Conservation (phyloP, 92 coral and sea anemone species). For the Palythoa caribaeorum region DNA sequence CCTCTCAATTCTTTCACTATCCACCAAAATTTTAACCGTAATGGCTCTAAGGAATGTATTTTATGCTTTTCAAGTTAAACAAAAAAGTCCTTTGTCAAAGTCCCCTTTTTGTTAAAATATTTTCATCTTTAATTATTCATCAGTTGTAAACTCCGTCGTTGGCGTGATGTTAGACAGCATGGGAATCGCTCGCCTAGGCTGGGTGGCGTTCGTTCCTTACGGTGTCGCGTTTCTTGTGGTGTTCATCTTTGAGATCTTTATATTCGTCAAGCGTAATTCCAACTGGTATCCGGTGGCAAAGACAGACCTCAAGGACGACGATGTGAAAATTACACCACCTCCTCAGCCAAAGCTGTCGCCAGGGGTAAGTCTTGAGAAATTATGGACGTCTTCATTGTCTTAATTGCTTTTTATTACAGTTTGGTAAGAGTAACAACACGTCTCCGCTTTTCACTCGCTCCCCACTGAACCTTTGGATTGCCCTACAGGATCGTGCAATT, state of each 20-base stretch:
- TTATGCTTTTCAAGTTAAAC: no score
- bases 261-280: slow-evolving; percentile 2
- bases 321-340: neutral
- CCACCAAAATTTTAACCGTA: no score
- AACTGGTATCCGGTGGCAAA: slow-evolving; percentile 8
- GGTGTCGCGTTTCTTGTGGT: slow-evolving; percentile 9
- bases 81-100: no score
- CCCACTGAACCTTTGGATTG: no score
- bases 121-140: neutral
- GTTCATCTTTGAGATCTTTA: neutral
- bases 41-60: no score
- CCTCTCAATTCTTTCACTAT: no score
- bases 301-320: slow-evolving; percentile 18
- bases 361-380: neutral
- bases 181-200: slow-evolving; percentile 13
- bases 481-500: no score
- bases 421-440: no score
- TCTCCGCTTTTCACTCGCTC: no score
- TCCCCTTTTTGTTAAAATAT: no score
- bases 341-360: slow-evolving; percentile 6
- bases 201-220: slow-evolving; percentile 1
- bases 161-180: slow-evolving; percentile 40
- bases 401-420: no score
- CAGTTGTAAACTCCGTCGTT: slow-evolving; percentile 29
- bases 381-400: no score